Evolutionary conservation across 2,888 invertebrate species (phyloP).

Genomic region (Pachymerium ferrugineum): DNA sequence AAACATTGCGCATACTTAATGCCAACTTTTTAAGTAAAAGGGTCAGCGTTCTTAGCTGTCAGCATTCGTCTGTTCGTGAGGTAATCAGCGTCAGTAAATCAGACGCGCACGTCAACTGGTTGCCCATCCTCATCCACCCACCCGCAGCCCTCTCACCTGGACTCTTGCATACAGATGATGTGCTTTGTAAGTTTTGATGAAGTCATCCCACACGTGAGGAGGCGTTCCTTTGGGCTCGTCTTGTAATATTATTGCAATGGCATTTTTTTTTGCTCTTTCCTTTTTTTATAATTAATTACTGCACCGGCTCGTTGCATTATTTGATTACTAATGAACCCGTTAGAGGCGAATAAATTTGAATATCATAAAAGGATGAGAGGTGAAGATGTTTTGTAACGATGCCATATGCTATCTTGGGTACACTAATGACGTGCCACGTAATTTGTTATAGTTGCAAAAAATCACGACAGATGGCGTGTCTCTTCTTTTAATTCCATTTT

Average conservation of each 20-base stretch:
- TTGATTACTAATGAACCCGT: constrained; percentile 27
- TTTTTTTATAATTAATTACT: constrained; percentile 1
- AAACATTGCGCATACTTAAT: not conserved
- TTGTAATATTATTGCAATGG: not conserved
- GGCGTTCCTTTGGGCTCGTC: not conserved
- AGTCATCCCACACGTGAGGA: constrained; percentile 22
- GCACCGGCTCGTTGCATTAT: not conserved
- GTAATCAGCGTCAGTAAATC: constrained; percentile 22
- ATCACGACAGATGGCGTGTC: constrained; percentile 19
- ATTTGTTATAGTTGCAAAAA: constrained; percentile 1
- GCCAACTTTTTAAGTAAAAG: not conserved
- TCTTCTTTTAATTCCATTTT: not conserved
- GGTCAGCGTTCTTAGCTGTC: constrained; percentile 23
- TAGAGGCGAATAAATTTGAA: constrained; percentile 22
- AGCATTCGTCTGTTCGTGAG: constrained; percentile 14
- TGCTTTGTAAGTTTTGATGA: constrained; percentile 23
- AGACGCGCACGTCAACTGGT: constrained; percentile 12
- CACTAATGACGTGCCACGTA: constrained; percentile 25
- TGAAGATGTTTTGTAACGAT: constrained; percentile 16
- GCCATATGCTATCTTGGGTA: constrained; percentile 17
- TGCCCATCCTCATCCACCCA: constrained; percentile 24
- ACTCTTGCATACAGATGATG: constrained; percentile 22
- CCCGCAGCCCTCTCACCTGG: constrained; percentile 15
- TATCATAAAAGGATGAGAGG: constrained; percentile 16
- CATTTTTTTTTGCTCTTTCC: not conserved